Evolutionary conservation across 1,140 invertebrate genomes (phyloP).

Genomic region (Scaptomyza hsui): DNA sequence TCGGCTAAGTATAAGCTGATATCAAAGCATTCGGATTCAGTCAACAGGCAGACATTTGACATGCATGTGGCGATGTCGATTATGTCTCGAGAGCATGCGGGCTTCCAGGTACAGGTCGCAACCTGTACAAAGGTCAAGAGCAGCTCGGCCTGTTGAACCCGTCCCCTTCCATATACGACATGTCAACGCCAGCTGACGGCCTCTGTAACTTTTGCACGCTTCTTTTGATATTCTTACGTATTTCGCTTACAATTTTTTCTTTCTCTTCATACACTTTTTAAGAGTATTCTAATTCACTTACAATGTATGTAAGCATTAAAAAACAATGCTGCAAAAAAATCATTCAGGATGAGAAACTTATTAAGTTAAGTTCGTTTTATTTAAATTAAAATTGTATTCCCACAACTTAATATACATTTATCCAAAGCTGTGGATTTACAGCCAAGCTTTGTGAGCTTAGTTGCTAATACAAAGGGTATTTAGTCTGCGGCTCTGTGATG

Average conservation of each 20-base stretch:
- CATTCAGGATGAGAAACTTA: too few species aligned
- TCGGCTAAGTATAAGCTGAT: neutral
- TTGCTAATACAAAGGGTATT: neutral
- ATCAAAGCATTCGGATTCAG: slow-evolving; percentile 14
- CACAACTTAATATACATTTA: too few species aligned
- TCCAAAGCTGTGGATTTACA: too few species aligned
- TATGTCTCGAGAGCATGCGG: neutral
- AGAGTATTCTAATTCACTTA: neutral
- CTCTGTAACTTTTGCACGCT: slow-evolving; percentile 35
- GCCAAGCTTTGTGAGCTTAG: too few species aligned
- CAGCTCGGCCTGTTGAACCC: slow-evolving; percentile 8
- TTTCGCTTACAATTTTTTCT: slow-evolving; percentile 53
- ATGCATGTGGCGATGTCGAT: slow-evolving; percentile 15
- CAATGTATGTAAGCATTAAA: neutral
- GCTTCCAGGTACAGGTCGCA: slow-evolving; percentile 13
- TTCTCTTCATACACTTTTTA: neutral
- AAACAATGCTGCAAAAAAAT: too few species aligned
- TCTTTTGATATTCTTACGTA: slow-evolving; percentile 23
- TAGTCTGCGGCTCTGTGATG: neutral
- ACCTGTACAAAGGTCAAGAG: slow-evolving; percentile 41
- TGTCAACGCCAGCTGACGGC: slow-evolving; percentile 30
- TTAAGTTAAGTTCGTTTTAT: too few species aligned
- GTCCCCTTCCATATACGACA: neutral
- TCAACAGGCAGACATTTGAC: slow-evolving; percentile 8
- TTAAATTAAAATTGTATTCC: too few species aligned